Evolutionary conservation across 2,888 invertebrate genomes (phyloP), one percentile per base, ranked within the genome.

Genomic region (Drosophila prostipennis): DNA sequence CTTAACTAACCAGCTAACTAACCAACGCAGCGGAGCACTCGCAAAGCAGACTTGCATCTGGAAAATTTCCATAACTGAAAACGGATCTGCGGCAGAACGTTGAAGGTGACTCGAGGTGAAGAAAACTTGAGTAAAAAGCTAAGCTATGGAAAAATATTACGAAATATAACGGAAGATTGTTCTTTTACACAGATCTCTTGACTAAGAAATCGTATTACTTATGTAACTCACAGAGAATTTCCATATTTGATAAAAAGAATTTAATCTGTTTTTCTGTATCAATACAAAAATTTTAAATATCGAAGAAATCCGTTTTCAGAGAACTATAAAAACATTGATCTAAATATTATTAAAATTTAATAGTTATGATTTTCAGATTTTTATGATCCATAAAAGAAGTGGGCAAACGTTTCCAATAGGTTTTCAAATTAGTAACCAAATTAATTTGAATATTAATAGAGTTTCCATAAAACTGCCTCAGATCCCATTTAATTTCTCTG

Each of bases 1-100:
- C 63, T 36, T 14, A 63, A 64, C 34, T 53, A 64, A 46, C 54
- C 43, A 34, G 39, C 65, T 46, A 64, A 46, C 65, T 65, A 46
- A 14, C 43, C 6, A 64, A n/a, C 14, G 32, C 63, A 16, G 8
- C 13, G 6, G 14, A 36, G 37, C 51, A 26, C 51, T 16, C 7
- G 5, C 11, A 11, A 19, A 23, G 16, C 56, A 29, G 37, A 29
- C 37, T 26, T 52, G n/a, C 57, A 57, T 32, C 53, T 60, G 61
- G 40, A 59, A 61, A 64, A 64, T 65, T 65, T 36, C 46, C 65
- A 64, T 65, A 65, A 54, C 54, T 46, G 53, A 52, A 64, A 61
- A 58, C 46, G 58, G 40, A 58, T 61, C 61, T 61, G 23, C 32
- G 32, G 40, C 58, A 32, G 40, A 57, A 45, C 57, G 14, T 3